Percentiles rank a stretch among this genome's conserved stretches.
Evolutionary conservation across 1,140 invertebrate species (phyloP).

Genomic region (Papilio helenus): DNA sequence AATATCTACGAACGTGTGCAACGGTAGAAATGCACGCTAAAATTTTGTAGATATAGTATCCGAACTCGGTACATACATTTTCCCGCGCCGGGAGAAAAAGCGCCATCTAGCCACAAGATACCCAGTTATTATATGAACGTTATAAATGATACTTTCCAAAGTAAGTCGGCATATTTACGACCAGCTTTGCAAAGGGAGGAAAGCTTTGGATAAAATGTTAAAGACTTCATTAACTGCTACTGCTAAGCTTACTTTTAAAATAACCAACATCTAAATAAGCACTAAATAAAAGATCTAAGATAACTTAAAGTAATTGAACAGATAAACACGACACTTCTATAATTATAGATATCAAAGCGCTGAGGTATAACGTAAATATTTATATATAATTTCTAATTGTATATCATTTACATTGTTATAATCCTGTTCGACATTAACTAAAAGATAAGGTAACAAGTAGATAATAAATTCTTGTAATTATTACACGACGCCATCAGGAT

Average conservation of each 20-base stretch:
- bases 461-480: neutral
- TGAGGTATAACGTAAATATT: neutral
- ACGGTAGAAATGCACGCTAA: neutral
- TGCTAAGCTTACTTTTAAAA: no score
- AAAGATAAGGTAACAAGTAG: neutral
- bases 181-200: neutral
- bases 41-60: neutral
- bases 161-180: slow-evolving; percentile 1
- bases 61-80: neutral
- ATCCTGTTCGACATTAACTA: neutral
- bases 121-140: slow-evolving; percentile 26
- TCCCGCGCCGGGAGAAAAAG: slow-evolving; percentile 31
- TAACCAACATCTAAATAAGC: no score
- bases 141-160: slow-evolving; percentile 36
- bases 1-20: neutral
- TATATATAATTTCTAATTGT: neutral
- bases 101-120: neutral
- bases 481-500: slow-evolving; percentile 6
- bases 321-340: no score
- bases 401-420: neutral
- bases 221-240: no score
- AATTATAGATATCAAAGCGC: no score
- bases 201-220: neutral
- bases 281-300: no score
- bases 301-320: no score